Percentiles rank a stretch among this genome's conserved stretches.
These are phyloP conservation scores for Cardinalis cardinalis DNA, from an alignment of 2,113 vertebrate genomes.

Conservation along the genomic window DNA sequence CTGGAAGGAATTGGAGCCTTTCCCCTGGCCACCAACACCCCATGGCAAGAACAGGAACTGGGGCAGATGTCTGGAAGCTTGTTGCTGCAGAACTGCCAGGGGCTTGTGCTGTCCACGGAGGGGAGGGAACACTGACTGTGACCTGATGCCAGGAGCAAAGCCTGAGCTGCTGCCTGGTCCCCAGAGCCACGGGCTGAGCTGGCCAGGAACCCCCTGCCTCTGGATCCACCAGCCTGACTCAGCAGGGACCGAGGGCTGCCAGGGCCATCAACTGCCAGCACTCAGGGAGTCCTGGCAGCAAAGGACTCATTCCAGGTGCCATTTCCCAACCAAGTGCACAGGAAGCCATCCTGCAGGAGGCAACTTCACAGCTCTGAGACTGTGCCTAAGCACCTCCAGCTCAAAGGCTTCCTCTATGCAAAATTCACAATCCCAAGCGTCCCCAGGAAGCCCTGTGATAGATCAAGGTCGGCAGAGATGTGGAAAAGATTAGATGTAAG, in stretches of 20 bases:
- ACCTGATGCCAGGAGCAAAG: neutral
- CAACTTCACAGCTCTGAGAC: rapidly evolving
- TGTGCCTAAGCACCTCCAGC: neutral
- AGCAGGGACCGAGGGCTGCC: neutral
- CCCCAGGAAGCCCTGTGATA: neutral
- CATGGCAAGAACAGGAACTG: rapidly evolving
- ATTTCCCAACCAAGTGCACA: neutral
- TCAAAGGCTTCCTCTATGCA: neutral
- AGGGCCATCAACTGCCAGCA: neutral
- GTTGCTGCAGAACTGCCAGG: neutral
- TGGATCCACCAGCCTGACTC: neutral
- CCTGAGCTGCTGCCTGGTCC: neutral
- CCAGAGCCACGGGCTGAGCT: neutral
- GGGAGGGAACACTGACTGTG: neutral
- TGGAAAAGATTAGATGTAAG: neutral
- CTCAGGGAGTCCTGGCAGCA: neutral
- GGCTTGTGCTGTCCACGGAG: neutral
- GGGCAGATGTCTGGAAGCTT: neutral
- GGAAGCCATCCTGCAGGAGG: neutral
- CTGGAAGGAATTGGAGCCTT: neutral
- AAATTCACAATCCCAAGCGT: neutral
- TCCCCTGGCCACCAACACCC: rapidly evolving
- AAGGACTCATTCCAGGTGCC: neutral
- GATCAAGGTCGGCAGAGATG: neutral
- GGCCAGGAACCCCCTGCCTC: neutral